Conservation (phyloP, 23 tunicate species). For the Clavelina lepadiformis region DNA sequence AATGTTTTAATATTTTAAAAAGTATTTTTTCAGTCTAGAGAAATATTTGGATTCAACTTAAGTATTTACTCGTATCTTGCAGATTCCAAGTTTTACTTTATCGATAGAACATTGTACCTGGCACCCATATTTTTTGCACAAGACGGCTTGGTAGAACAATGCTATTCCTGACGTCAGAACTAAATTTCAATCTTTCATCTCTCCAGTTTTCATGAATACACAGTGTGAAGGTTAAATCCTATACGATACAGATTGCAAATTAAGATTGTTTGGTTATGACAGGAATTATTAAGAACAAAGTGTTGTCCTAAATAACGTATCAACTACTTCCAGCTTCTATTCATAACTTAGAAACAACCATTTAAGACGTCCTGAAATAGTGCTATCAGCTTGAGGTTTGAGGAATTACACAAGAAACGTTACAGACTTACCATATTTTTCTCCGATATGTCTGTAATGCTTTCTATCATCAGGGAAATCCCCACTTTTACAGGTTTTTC, state of each 20-base stretch:
- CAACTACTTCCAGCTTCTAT: too few relatives aligned
- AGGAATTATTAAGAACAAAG: too few relatives aligned
- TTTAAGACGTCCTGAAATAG: too few relatives aligned
- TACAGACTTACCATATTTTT: constrained; percentile 70
- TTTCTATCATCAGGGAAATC: constrained; percentile 72
- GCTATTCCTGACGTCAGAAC: constrained; percentile 28
- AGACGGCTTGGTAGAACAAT: constrained; percentile 82
- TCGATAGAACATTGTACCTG: constrained; percentile 27
- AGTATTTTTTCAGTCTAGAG: too few relatives aligned
- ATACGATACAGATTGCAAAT: too few relatives aligned
- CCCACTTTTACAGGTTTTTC: constrained; percentile 60
- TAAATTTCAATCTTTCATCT: constrained; percentile 50
- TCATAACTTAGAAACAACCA: too few relatives aligned
- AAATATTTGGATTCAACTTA: too few relatives aligned
- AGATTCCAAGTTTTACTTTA: neutral
- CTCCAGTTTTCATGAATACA: constrained; percentile 80
- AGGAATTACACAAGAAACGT: neutral
- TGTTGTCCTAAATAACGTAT: too few relatives aligned
- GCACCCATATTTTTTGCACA: constrained; percentile 73
- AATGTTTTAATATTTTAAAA: too few relatives aligned
- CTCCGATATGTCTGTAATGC: constrained; percentile 92
- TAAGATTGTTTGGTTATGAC: too few relatives aligned
- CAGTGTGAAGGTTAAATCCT: constrained; percentile 91
- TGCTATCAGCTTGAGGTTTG: too few relatives aligned
- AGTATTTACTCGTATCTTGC: too few relatives aligned